Evolutionary conservation across 2,888 invertebrate species (phyloP), one percentile per base, ranked within the genome.

Genomic region (Chrysolina oricalcia): DNA sequence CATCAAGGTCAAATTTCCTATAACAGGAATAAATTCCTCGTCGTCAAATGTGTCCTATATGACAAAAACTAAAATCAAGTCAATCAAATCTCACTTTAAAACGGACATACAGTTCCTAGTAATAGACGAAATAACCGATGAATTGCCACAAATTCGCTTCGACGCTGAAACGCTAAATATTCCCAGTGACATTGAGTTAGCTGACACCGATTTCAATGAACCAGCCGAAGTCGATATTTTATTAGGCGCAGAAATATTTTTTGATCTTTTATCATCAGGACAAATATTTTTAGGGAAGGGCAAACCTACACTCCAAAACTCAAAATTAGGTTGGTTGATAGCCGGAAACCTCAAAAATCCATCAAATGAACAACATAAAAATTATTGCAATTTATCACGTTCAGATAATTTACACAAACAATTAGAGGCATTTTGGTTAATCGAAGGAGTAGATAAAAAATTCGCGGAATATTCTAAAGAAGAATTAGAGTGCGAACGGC

Each of bases 261-360:
- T n/a, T n/a, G n/a, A 72, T 4, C 27, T 72, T 15, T 15, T 72
- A 4, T 63, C 23, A 21, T 21, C 48, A 17, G 73, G 62, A 6
- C 50, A 63, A 50, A 43, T 73, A 17, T 40, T 10, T 23, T n/a
- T 43, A 3, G 62, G 73, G 13, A 17, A 17, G 17, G 35, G 27
- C 15, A 17, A 56, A 5, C 73, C 68, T 15, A 35, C 62, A 9
- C 40, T 75, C 3, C 67, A 68, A 41, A 64, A 72, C 2, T 70
- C 75, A 3, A 59, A 68, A 41, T 62, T 75, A 15, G 75, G 72
- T 9, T 75, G 75, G 75, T 53, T 72, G 10, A 19, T 75, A 35
- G 62, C 71, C 1, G 75, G 71, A n/a, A 10, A 46, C 6, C 23
- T n/a, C 27, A 27, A 1, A 19, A 23, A 63, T 70, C 13, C 27